Evolutionary conservation across 2,113 vertebrate species (phyloP), one percentile per base, ranked within the genome.

Genomic region (Cepphus grylle): DNA sequence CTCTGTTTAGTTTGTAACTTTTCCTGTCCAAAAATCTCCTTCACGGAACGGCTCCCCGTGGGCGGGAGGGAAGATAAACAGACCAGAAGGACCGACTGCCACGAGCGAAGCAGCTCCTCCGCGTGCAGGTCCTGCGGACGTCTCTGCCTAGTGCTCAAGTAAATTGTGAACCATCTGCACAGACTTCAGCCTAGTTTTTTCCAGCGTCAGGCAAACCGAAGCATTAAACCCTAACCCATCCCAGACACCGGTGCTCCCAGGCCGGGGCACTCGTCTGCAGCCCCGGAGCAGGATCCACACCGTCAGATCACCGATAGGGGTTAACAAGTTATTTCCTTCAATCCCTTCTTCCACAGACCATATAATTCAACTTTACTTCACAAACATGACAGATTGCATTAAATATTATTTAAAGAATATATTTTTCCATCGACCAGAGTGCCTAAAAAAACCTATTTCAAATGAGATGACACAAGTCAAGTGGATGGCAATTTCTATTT

Each of bases 111-210:
- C 42, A 49, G 81, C 67, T 52, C 36, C 82, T 52, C 59, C 27
- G 4, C 12, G 8, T 7, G 18, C 40, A 8, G 80, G 25, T 65
- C 47, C 87, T 52, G 45, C 25, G 17, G 36, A 6, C 81, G 29
- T 4, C 77, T 40, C 45, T 5, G 0, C 18, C 45, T 16, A 2
- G 2, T 8, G 56, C 61, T 63, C 55, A 14, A 27, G n/a, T 13
- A 38, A 30, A 59, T 9, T 3, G n/a, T 17, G 34, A 70, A 3
- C 23, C 59, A 5, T 29, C 2, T 22, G 36, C 66, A 20, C 5
- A 42, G 27, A 47, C 1, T 11, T 29, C 23, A 13, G 36, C 19
- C 4, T 0, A 5, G 16, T 15, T 70, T 9, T 30, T 27, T 30
- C 47, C 63, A 30, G 16, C 0, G 11, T 14, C 32, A 45, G 1